phyloP scores from a whole-genome alignment of 2,888 invertebrate genomes.

The Dolichomitus sp. region DNA sequence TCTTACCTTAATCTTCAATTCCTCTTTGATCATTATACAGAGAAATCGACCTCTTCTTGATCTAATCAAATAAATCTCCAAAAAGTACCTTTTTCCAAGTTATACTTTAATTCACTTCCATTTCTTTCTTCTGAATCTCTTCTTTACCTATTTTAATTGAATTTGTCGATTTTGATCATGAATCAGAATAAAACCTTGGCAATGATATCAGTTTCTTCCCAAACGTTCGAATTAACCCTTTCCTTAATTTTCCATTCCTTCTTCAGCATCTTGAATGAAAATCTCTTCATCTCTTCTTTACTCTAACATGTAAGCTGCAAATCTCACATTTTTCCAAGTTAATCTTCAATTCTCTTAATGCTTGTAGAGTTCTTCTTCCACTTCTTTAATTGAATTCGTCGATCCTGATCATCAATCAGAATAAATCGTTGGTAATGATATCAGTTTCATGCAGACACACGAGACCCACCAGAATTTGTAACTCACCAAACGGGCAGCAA shows the following conservation, averaged over 20 bases:
- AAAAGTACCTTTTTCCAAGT: too few relatives aligned
- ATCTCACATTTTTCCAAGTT: not conserved
- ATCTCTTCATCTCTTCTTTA: too few relatives aligned
- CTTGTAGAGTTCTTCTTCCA: not conserved
- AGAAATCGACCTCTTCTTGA: too few relatives aligned
- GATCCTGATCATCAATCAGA: not conserved
- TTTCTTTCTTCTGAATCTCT: not conserved
- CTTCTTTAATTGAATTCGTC: not conserved
- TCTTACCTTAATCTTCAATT: too few relatives aligned
- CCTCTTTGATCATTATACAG: too few relatives aligned
- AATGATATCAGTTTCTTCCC: slow-evolving; percentile 19
- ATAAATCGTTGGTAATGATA: slow-evolving; percentile 1
- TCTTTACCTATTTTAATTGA: not conserved
- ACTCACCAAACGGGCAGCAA: slow-evolving; percentile 43
- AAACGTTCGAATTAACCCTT: too few relatives aligned
- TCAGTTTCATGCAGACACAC: slow-evolving; percentile 28
- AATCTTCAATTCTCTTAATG: not conserved
- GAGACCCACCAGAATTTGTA: slow-evolving; percentile 15
- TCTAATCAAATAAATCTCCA: too few relatives aligned
- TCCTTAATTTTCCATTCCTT: too few relatives aligned
- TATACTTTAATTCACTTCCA: not conserved
- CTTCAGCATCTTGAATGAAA: too few relatives aligned
- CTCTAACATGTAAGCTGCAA: too few relatives aligned
- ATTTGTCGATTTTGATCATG: not conserved
- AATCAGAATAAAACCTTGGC: not conserved